phyloP scores from a whole-genome alignment of 2,888 invertebrate species.

The Scaeva pyrastri region DNA sequence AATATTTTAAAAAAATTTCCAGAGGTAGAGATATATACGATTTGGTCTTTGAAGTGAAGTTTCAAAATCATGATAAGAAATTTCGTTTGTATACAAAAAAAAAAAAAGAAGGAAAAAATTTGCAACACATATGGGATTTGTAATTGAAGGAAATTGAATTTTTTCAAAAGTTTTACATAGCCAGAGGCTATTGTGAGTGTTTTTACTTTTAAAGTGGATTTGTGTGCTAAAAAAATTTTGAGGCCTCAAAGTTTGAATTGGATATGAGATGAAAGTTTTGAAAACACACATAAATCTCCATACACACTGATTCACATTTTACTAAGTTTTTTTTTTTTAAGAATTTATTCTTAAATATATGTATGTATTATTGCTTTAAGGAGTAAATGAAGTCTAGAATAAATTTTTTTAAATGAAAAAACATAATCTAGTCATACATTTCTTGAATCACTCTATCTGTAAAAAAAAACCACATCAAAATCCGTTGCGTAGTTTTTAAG shows the following conservation, averaged over 20 bases:
- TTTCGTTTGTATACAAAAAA: neutral
- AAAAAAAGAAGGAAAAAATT: neutral
- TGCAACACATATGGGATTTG: neutral
- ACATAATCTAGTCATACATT: too few species aligned
- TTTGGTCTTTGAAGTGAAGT: neutral
- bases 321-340: too few species aligned
- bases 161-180: neutral
- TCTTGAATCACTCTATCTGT: too few species aligned
- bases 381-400: too few species aligned
- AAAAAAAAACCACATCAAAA: too few species aligned
- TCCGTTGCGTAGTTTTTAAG: too few species aligned
- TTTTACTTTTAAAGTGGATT: neutral
- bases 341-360: too few species aligned
- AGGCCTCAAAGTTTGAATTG: neutral
- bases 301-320: too few species aligned
- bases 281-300: neutral
- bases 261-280: neutral
- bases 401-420: too few species aligned
- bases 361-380: too few species aligned
- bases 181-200: neutral
- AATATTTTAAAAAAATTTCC: neutral
- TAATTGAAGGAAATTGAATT: slow-evolving; percentile 18
- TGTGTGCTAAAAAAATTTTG: neutral
- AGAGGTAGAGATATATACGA: neutral
- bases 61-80: slow-evolving; percentile 15